Evolutionary conservation across 2,888 invertebrate species (phyloP).

Genomic region (Hemicrepidius hirtus): DNA sequence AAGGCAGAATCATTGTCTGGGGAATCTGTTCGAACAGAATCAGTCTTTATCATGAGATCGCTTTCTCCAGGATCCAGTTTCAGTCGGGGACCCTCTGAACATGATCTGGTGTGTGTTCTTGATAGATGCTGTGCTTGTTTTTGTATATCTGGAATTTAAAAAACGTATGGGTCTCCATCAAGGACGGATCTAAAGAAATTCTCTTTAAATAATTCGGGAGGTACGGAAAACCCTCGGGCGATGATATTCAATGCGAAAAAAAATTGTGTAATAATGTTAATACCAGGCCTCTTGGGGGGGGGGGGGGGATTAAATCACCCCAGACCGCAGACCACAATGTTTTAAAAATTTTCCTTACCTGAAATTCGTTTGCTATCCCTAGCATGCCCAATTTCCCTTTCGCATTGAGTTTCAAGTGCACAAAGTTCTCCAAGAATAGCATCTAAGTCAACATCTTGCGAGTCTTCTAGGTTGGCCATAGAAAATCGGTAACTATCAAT

Average conservation of each 20-base stretch:
- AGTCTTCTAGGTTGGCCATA: conserved; percentile 97
- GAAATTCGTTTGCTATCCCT: conserved; percentile 69
- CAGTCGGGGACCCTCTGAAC: conserved; percentile 71
- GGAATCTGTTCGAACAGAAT: conserved; percentile 86
- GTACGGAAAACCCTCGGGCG: too few relatives aligned
- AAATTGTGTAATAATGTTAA: too few relatives aligned
- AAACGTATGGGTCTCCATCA: too few relatives aligned
- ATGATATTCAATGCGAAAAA: too few relatives aligned
- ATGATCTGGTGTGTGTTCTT: conserved; percentile 70
- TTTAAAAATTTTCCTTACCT: too few relatives aligned
- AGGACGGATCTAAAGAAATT: too few relatives aligned
- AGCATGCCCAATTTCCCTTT: conserved; percentile 74
- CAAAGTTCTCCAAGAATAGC: conserved; percentile 97
- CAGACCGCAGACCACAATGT: too few relatives aligned
- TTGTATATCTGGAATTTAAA: conserved; percentile 65
- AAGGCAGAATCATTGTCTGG: conserved; percentile 99
- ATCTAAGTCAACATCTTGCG: conserved; percentile 97
- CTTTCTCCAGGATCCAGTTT: conserved; percentile 68
- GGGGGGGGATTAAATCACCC: too few relatives aligned
- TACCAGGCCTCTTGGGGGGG: too few relatives aligned
- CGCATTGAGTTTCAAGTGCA: conserved; percentile 86
- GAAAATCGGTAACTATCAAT: conserved; percentile 95
- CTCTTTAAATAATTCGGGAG: too few relatives aligned
- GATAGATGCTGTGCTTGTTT: conserved; percentile 66
- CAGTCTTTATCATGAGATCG: conserved; percentile 66